phyloP scores from a whole-genome alignment of 2,888 invertebrate genomes.

The Nephrotoma appendiculata region DNA sequence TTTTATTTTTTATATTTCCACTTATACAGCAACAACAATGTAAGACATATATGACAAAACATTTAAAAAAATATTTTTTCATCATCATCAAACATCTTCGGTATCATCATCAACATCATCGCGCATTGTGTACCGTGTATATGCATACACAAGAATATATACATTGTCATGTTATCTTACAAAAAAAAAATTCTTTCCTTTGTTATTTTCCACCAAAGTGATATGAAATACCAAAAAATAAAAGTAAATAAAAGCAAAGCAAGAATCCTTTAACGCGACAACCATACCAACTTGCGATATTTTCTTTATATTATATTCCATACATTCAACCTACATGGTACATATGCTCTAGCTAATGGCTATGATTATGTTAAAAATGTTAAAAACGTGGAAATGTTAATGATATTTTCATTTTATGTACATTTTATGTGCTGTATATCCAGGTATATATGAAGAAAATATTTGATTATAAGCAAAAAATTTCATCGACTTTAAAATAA shows the following conservation, averaged over 20 bases:
- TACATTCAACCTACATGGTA: background rate
- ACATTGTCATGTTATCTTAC: background rate
- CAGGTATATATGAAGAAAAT: too few relatives aligned
- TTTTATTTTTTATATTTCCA: background rate
- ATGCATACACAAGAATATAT: background rate
- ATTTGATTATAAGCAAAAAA: too few relatives aligned
- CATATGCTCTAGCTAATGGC: background rate
- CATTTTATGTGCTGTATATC: background rate
- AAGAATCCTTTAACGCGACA: background rate
- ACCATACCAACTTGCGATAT: background rate
- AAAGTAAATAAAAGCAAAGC: background rate
- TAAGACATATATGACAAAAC: background rate
- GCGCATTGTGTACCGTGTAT: background rate
- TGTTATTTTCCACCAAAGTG: background rate
- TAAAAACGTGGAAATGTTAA: background rate
- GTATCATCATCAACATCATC: background rate
- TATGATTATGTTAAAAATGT: background rate
- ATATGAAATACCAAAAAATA: background rate
- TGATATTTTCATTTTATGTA: background rate
- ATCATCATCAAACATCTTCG: background rate
- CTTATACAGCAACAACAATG: background rate
- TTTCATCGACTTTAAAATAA: too few relatives aligned
- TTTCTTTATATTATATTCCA: background rate
- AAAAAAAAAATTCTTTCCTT: background rate
- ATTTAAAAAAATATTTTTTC: background rate